phyloP scores from a whole-genome alignment of 2,113 vertebrate genomes.

The Anolis carolinensis region DNA sequence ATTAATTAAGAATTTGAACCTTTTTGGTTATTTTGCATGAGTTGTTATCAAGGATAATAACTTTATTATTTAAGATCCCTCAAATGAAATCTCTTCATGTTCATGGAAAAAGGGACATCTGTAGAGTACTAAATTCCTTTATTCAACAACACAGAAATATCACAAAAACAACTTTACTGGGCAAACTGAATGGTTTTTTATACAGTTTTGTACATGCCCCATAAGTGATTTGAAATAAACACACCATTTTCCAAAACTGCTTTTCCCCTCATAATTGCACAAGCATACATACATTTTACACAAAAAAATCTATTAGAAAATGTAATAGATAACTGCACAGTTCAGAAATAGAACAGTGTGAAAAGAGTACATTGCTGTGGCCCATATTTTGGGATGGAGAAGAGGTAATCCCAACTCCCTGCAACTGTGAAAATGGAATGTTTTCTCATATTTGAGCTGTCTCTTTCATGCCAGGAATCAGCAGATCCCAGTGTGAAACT shows the following conservation, averaged over 20 bases:
- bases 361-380: constrained; percentile 78
- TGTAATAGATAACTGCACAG: constrained; percentile 85
- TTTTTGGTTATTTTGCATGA: constrained; percentile 41
- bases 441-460: constrained; percentile 74
- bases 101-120: constrained; percentile 76
- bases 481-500: constrained; percentile 82
- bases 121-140: constrained; percentile 88
- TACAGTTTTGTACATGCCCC: constrained; percentile 88
- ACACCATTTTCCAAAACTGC: constrained; percentile 85
- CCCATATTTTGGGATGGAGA: constrained; percentile 57
- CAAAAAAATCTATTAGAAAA: constrained; percentile 88
- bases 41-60: constrained; percentile 51
- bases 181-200: constrained; percentile 83
- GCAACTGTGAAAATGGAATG: constrained; percentile 73
- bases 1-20: constrained; percentile 49
- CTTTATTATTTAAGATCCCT: constrained; percentile 69
- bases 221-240: constrained; percentile 86
- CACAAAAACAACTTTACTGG: constrained; percentile 88
- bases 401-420: constrained; percentile 70
- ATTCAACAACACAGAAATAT: constrained; percentile 90
- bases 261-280: constrained; percentile 82
- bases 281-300: constrained; percentile 89
- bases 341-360: constrained; percentile 82
- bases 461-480: constrained; percentile 78
- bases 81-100: constrained; percentile 75